Evolutionary conservation across 23 tunicate species (phyloP).

Genomic region (Trididemnum miniatum): DNA sequence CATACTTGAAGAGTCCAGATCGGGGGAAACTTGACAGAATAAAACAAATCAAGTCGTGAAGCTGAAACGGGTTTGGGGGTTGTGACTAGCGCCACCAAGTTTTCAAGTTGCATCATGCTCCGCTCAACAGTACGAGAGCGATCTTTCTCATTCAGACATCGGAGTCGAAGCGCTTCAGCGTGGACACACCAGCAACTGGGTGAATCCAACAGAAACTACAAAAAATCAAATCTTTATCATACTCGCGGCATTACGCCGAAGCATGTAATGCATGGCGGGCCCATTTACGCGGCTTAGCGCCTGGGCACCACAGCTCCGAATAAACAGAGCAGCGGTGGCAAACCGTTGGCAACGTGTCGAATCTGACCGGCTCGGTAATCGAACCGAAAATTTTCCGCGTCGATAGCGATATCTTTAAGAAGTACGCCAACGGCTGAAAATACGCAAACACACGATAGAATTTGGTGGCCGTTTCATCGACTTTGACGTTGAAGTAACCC

Average conservation of each 20-base stretch:
- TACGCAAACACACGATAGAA: not conserved
- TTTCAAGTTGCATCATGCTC: conserved; percentile 79
- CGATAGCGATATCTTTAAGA: too few relatives aligned
- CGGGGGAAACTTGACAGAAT: conserved; percentile 52
- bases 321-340: too few relatives aligned
- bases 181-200: conserved; percentile 79
- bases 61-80: not conserved
- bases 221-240: conserved; percentile 7
- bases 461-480: too few relatives aligned
- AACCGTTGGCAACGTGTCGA: too few relatives aligned
- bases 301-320: too few relatives aligned
- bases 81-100: conserved; percentile 38
- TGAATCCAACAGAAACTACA: conserved; percentile 47
- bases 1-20: conserved; percentile 67
- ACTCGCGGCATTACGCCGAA: too few relatives aligned
- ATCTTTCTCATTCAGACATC: conserved; percentile 55
- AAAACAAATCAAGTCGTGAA: conserved; percentile 52
- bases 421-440: not conserved
- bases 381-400: not conserved
- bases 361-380: too few relatives aligned
- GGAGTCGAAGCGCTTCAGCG: conserved; percentile 73
- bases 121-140: conserved; percentile 72
- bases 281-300: too few relatives aligned
- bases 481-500: too few relatives aligned
- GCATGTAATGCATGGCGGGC: too few relatives aligned